Evolutionary conservation across 2,113 vertebrate species (phyloP), one percentile per base, ranked within the genome.

Genomic region (Perccottus glenii): DNA sequence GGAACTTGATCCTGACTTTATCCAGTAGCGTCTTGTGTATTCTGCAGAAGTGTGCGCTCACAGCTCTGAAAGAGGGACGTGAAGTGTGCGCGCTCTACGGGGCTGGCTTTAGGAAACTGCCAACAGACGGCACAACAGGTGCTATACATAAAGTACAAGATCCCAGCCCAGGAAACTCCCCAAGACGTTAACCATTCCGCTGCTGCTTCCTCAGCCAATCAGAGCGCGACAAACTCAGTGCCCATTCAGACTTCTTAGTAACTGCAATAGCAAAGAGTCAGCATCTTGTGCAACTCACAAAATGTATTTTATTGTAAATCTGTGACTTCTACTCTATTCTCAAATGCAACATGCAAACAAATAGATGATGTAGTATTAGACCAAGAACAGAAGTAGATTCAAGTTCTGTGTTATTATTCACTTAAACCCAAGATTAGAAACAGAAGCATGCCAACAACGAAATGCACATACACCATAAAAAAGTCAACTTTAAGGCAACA

Each of bases 51-150:
- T 82, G 78, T 79, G 5, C 64, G 78, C 70, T 81, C 80, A 67
- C 77, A 83, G 78, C 70, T 78, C 51, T 64, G 60, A 11, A 66
- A 87, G 76, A 75, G 78, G 64, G 66, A 73, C 78, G 75, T 87
- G 70, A 82, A 84, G 77, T 86, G 78, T 89, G 81, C 56, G 59
- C 51, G 77, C 62, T 15, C 63, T 43, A 45, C 71, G 64, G 36
- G 67, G 73, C 76, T 80, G 77, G 73, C 32, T 82, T 82, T 69
- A 77, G 85, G 64, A 61, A 86, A 78, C 85, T 81, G 91, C 91
- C 88, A 89, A 88, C 88, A 78, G 88, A 85, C 84, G 12, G 82
- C 83, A 88, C 92, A 91, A 94, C 94, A 96, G 95, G 95, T 96
- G 95, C 93, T 90, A 81, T 62, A 80, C 90, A 79, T 90, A 87